phyloP scores from a whole-genome alignment of 1,140 invertebrate species.

The Daktulosphaira vitifoliae region DNA sequence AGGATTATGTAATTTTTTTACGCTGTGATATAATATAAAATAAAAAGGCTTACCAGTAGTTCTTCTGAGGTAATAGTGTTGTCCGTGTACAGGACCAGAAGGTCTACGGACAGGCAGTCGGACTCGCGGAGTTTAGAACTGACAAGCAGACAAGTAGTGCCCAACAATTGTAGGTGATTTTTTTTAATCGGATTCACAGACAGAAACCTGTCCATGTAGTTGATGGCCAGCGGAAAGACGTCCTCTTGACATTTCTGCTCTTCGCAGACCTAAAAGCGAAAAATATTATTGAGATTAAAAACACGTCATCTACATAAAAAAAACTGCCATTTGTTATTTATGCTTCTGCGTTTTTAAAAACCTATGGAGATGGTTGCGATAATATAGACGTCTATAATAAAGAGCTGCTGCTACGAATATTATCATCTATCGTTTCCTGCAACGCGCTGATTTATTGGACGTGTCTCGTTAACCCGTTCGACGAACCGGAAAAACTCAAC shows the following conservation, averaged over 20 bases:
- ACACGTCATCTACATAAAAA: too few relatives aligned
- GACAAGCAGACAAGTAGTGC: constrained; percentile 77
- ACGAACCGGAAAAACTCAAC: too few relatives aligned
- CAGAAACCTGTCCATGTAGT: constrained; percentile 87
- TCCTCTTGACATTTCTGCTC: constrained; percentile 84
- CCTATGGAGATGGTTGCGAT: too few relatives aligned
- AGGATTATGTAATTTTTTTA: too few relatives aligned
- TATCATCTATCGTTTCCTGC: too few relatives aligned
- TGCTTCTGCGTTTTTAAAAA: too few relatives aligned
- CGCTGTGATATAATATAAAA: too few relatives aligned
- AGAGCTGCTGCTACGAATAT: too few relatives aligned
- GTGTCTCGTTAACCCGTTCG: too few relatives aligned
- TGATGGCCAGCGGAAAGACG: constrained; percentile 81
- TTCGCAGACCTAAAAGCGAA: constrained; percentile 72
- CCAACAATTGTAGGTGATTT: constrained; percentile 78
- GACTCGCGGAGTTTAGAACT: constrained; percentile 80
- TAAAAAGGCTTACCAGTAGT: constrained; percentile 64
- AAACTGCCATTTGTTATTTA: too few relatives aligned
- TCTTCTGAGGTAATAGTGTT: constrained; percentile 76
- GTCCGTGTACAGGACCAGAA: constrained; percentile 83
- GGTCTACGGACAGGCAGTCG: constrained; percentile 64
- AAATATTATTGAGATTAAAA: constrained; percentile 25
- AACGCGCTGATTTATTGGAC: too few relatives aligned
- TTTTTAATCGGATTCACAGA: constrained; percentile 67
- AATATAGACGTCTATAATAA: too few relatives aligned